phyloP scores from a whole-genome alignment of 2,888 invertebrate genomes.

The Ochropleura leucogaster region DNA sequence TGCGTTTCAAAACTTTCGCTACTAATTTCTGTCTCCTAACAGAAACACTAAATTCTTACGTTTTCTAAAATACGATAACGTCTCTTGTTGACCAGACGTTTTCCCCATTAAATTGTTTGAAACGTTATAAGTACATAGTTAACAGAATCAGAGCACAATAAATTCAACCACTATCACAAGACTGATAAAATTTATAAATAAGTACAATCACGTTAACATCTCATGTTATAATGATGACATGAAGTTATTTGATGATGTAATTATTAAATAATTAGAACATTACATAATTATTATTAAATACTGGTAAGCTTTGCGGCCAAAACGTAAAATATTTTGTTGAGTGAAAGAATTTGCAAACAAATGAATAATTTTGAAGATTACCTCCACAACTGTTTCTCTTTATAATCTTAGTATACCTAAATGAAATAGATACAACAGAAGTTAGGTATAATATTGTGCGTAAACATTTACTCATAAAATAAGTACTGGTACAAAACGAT shows the following conservation, averaged over 20 bases:
- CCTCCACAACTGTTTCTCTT: not conserved
- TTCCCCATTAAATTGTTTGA: not conserved
- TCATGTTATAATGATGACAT: slow-evolving; percentile 29
- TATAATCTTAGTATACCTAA: not conserved
- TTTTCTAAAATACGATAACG: slow-evolving; percentile 24
- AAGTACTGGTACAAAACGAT: slow-evolving; percentile 26
- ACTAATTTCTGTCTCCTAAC: slow-evolving; percentile 21
- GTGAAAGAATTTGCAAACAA: too few species aligned
- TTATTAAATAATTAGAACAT: not conserved
- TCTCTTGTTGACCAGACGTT: not conserved
- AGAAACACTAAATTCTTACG: slow-evolving; percentile 28
- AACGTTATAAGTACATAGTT: not conserved
- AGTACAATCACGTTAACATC: slow-evolving; percentile 33
- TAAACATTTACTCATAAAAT: slow-evolving; percentile 9
- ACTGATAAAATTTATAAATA: slow-evolving; percentile 14
- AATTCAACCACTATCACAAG: slow-evolving; percentile 18
- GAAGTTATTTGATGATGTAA: slow-evolving; percentile 29
- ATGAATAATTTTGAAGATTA: not conserved
- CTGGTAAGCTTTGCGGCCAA: not conserved
- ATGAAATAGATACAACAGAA: slow-evolving; percentile 1
- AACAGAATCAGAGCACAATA: slow-evolving; percentile 11
- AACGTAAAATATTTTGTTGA: not conserved
- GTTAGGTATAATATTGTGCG: slow-evolving; percentile 10
- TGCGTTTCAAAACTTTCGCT: slow-evolving; percentile 42
- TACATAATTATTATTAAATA: not conserved